Base-by-base conservation (phyloP, 2,113 vertebrate species). In the Peromyscus californicus region DNA sequence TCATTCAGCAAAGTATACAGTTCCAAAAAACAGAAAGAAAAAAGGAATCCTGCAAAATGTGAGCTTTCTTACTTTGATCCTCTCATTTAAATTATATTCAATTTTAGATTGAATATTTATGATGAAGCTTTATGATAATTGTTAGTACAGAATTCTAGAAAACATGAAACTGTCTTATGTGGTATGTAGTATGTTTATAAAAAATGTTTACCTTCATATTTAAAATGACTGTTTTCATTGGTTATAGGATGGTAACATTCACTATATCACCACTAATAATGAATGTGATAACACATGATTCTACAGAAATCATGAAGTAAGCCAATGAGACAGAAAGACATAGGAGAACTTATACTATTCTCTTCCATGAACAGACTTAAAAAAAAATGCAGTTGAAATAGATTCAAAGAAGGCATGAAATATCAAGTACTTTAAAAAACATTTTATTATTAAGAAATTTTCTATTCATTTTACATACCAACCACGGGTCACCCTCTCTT, bases 301-400 rank as follows among this genome's bases (percentile, higher is more conserved):
- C 19, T 78, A 48, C 70, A 91, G 61, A 95, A 70, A 74, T 94
- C 95, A 79, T 74, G 16, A 74, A 94, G 76, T 24, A 69, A 83
- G 45, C 72, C 70, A 72, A 57, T 12, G 57, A 57, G 54, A 57
- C 57, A 15, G 59, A 86, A 83, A 91, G 80, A 29, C 83, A 36
- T 29, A 86, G 87, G 54, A 91, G 76, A 69, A 31, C 11, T 36
- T 59, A 1, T 36, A 17, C 13, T 39, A 51, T 90, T 61, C 16
- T 75, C 24, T 90, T 87, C 79, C 83, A 72, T 48, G 45, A 48
- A 48, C 45, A 54, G n/a, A 3, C 42, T 89, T 89, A n/a, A n/a
- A n/a, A 57, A 80, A n/a, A 59, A 84, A 85, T 8, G 24, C 4
- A 80, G 0, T 51, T 31, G 48, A 51, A 4, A n/a, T n/a, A 33